Percentiles rank a stretch among this genome's conserved stretches.
These are phyloP conservation scores for Myopa tessellatipennis DNA, from an alignment of 2,888 invertebrate genomes.

Conservation along the genomic window DNA sequence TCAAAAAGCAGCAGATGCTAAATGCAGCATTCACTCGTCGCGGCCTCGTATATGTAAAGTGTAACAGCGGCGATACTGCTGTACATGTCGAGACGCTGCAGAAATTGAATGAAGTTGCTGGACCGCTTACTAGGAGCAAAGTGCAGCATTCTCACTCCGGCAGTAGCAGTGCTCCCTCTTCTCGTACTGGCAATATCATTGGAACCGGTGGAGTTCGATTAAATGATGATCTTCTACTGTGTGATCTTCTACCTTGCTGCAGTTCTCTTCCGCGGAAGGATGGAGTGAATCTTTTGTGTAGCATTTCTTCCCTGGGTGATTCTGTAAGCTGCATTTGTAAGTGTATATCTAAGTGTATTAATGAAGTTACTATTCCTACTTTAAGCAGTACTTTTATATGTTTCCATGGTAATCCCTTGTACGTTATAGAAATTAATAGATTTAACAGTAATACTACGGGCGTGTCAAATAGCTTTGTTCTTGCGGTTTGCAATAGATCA, in stretches of 20 bases:
- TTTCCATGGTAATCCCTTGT: neutral
- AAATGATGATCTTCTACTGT: too few relatives aligned
- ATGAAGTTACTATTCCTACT: too few relatives aligned
- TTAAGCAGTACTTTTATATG: neutral
- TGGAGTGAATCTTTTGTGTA: too few relatives aligned
- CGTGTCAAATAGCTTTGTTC: neutral
- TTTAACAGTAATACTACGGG: neutral
- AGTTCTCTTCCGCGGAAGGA: too few relatives aligned
- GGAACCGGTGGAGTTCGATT: too few relatives aligned
- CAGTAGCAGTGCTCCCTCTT: too few relatives aligned
- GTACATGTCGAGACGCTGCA: neutral
- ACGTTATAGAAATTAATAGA: too few relatives aligned
- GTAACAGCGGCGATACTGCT: neutral
- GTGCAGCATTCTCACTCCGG: too few relatives aligned
- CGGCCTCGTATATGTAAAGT: slow-evolving; percentile 5
- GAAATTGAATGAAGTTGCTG: neutral
- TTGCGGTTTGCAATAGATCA: neutral
- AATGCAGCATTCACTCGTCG: slow-evolving; percentile 12
- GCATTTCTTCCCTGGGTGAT: too few relatives aligned
- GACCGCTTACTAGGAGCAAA: neutral
- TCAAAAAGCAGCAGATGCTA: slow-evolving; percentile 1
- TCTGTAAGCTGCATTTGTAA: neutral
- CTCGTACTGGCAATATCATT: too few relatives aligned
- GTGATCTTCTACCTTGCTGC: too few relatives aligned
- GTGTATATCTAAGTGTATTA: neutral